A percentile compares a stretch with the other conserved stretches of the same genome.
Evolutionary conservation across 2,113 vertebrate species (phyloP).

Genomic region (Pterophyllum scalare): DNA sequence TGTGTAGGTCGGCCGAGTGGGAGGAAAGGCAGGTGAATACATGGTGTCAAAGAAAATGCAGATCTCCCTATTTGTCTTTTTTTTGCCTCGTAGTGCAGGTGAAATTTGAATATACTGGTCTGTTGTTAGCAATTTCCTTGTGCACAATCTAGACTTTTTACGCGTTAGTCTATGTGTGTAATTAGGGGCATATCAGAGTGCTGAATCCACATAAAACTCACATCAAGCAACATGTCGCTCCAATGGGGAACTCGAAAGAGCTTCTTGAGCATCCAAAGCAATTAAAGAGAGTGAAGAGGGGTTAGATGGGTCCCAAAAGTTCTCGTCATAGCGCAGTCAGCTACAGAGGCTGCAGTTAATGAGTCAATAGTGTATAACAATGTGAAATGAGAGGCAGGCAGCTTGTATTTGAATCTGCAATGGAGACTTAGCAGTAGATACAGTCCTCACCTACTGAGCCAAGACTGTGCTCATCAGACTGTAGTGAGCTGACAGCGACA

Average conservation of each 20-base stretch:
- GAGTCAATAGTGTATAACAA: conserved; percentile 45
- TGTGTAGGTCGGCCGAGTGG: conserved; percentile 76
- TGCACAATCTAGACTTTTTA: conserved; percentile 11
- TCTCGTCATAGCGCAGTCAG: conserved; percentile 13
- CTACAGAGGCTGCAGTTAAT: conserved; percentile 53
- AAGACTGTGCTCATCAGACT: conserved; percentile 35
- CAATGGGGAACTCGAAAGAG: conserved; percentile 40
- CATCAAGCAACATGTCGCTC: conserved; percentile 54
- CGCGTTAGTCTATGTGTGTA: not conserved
- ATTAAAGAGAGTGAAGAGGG: conserved; percentile 57
- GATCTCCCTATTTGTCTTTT: conserved; percentile 57
- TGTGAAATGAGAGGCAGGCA: conserved; percentile 35
- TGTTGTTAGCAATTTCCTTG: conserved; percentile 3
- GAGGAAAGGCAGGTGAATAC: conserved; percentile 73
- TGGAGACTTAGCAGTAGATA: conserved; percentile 39
- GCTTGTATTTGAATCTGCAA: conserved; percentile 49
- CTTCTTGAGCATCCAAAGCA: conserved; percentile 52
- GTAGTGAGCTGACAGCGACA: conserved; percentile 35
- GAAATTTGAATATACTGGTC: conserved; percentile 32
- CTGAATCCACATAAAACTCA: conserved; percentile 33
- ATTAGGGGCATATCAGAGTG: conserved; percentile 3
- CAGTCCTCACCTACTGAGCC: conserved; percentile 35
- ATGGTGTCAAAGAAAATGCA: conserved; percentile 66
- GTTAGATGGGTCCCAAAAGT: conserved; percentile 57
- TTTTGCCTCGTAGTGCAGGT: conserved; percentile 35